Evolutionary conservation across 2,113 vertebrate genomes (phyloP), one percentile per base, ranked within the genome.

Genomic region (Telmatochromis sp.): DNA sequence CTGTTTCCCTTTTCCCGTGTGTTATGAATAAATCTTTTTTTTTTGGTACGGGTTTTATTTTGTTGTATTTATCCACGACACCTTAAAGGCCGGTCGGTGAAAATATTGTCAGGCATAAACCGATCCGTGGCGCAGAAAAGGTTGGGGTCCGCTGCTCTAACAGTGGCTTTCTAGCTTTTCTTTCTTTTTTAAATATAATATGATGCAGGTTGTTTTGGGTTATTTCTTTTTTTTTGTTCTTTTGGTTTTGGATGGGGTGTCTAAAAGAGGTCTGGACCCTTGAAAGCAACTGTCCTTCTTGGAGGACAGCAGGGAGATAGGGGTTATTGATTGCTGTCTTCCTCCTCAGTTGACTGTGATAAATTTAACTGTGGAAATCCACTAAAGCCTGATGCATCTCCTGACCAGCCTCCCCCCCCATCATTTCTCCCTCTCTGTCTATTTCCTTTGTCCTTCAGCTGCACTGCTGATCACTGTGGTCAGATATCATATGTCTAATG

Each of bases 401-500:
- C 54, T 11, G 26, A 51, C 15, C 47, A 80, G n/a, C 82, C 54
- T 10, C 28, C 54, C 42, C 42, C 17, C 42, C 28, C 53, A 14
- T 17, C 79, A 40, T 68, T 89, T 86, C 51, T 35, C 60, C 79
- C 53, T 47, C 60, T 19, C 51, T 5, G 19, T 79, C 81, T 86
- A 81, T 81, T 86, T 88, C 87, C 80, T 86, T 93, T 95, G 93
- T 92, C 94, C 95, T 95, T 95, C 93, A 93, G 92, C 84, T 11
- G 82, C 53, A 85, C 89, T 91, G 86, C 87, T 90, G 87, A 92
- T 90, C 87, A 68, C 53, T 83, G 83, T 84, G 94, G 49, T 87
- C 84, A 84, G 87, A 87, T 94, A 95, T 95, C 94, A 93, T 14
- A 79, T 95, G 81, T 92, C 94, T 94, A 92, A 92, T 92, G 89